Conservation (phyloP, 2,797 vertebrate genomes). For the Agapornis canus region DNA sequence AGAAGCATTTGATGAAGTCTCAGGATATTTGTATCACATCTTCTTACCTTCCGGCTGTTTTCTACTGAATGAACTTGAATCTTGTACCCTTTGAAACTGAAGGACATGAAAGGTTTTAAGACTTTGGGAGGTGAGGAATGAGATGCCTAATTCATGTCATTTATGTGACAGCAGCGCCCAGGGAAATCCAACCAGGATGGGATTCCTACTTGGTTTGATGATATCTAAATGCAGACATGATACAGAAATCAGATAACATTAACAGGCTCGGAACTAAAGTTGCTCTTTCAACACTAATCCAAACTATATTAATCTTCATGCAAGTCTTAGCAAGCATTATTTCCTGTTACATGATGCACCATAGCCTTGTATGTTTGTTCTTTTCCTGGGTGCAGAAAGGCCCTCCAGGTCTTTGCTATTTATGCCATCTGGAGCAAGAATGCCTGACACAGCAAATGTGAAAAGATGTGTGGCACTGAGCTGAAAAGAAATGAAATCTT, state of each 20-base stretch:
- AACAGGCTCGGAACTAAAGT: neutral
- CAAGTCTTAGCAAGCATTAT: constrained; percentile 31
- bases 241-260: neutral
- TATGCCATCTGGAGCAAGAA: neutral
- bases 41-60: neutral
- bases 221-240: neutral
- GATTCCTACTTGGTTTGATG: neutral
- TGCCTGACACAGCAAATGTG: neutral
- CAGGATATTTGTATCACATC: neutral
- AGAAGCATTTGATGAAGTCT: neutral
- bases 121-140: fast-evolving
- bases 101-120: neutral
- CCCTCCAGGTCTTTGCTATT: neutral
- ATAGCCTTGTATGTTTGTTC: fast-evolving
- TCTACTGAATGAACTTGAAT: neutral
- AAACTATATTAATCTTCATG: neutral
- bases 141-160: neutral
- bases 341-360: constrained; percentile 22
- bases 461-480: neutral
- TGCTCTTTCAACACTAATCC: neutral
- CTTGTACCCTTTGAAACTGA: neutral
- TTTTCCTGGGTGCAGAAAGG: neutral
- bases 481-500: neutral
- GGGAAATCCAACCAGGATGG: neutral
- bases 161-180: neutral